Percentiles rank a stretch among this genome's conserved stretches.
These are phyloP conservation scores for Dynastes maya DNA, from an alignment of 2,888 invertebrate genomes.

Conservation along the genomic window DNA sequence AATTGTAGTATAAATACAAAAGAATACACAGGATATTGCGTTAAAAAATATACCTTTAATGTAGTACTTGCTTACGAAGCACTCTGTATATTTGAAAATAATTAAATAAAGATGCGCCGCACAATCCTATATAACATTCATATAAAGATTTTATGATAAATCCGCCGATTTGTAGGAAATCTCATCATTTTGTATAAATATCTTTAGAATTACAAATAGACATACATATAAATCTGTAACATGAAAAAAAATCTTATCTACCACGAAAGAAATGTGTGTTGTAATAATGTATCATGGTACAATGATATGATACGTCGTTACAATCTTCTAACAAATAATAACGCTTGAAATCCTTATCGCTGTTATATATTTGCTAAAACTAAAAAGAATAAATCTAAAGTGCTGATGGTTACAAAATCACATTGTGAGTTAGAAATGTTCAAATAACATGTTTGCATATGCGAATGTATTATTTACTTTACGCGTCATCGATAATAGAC, in stretches of 20 bases:
- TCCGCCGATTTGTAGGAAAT: too few species aligned
- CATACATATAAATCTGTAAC: not conserved
- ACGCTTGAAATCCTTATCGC: not conserved
- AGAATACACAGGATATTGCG: too few species aligned
- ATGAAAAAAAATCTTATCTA: not conserved
- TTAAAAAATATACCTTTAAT: too few species aligned
- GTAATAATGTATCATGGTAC: not conserved
- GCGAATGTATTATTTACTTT: too few species aligned
- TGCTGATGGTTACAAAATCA: not conserved
- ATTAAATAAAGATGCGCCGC: too few species aligned
- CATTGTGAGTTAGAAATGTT: not conserved
- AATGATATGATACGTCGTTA: not conserved
- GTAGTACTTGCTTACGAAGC: too few species aligned
- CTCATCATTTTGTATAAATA: not conserved
- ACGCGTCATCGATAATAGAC: too few species aligned
- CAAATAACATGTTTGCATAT: not conserved
- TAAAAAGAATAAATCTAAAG: not conserved
- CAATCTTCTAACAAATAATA: not conserved
- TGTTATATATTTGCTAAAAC: not conserved
- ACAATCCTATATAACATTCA: too few species aligned
- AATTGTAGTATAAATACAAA: too few species aligned
- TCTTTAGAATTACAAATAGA: not conserved
- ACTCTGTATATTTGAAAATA: too few species aligned
- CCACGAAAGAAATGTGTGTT: not conserved
- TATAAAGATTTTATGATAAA: too few species aligned